Base-by-base conservation (phyloP, 2,888 invertebrate species). In the Parnassius orleans region DNA sequence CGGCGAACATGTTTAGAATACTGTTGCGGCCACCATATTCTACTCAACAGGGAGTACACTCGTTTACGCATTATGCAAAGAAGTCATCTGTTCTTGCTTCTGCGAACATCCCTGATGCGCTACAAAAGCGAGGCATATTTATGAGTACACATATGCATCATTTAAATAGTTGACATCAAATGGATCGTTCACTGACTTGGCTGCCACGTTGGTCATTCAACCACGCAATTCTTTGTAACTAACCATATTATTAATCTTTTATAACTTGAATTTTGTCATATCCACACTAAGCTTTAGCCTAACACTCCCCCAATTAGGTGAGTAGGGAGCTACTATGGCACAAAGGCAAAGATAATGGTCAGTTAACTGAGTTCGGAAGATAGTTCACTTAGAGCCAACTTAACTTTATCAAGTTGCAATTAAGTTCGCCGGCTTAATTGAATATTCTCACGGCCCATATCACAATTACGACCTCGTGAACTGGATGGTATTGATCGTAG, bases 311-410 rank as follows among this genome's bases (percentile, higher is more conserved):
- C 90, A 90, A 90, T 91, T 90, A 90, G 84, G 82, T 73, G 75
- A 78, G 83, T 74, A 77, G 80, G 77, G 80, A 77, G 83, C 85
- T 78, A 79, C 81, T 76, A 72, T 69, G 74, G 85, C 87, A 90
- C 90, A 91, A 91, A 90, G 90, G 90, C 89, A 85, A 81, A 87
- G 90, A 91, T 90, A 90, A 90, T 90, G 90, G 90, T 87, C 90
- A 87, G 90, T 83, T 89, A 90, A 90, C 90, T 90, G 84, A 90
- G 87, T 90, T 90, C 79, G 71, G 79, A 90, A 91, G 90, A 90
- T 90, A 90, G 89, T 90, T 90, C 90, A 90, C 90, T 91, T 90
- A 86, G 84, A 81, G 68, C 78, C 70, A 85, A 83, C 87, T 83
- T 88, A 83, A 89, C 86, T 89, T 89, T 87, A 87, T 89, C 89